phyloP scores from a whole-genome alignment of 2,113 vertebrate genomes.

The Lota lota region DNA sequence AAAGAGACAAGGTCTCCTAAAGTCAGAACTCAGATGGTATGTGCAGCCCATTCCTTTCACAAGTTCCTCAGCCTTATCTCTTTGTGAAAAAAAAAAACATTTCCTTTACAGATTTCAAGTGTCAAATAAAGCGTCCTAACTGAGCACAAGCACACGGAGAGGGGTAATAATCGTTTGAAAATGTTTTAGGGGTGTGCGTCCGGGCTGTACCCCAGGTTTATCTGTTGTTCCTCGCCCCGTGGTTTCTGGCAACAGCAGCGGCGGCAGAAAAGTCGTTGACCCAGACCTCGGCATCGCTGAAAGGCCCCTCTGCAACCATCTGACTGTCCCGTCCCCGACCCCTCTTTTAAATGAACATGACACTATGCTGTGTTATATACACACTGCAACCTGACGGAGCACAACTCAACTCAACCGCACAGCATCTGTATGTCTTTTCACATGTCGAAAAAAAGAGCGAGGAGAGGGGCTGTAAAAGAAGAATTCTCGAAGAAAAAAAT shows the following conservation, averaged over 20 bases:
- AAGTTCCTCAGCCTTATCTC: not conserved
- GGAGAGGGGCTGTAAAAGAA: no score
- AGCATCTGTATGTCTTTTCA: no score
- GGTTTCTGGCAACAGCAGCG: constrained; percentile 39
- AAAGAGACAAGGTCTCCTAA: not conserved
- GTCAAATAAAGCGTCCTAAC: constrained; percentile 41
- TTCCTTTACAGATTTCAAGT: constrained; percentile 16
- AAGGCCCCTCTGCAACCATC: constrained; percentile 58
- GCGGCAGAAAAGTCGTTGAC: no score
- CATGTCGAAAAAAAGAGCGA: no score
- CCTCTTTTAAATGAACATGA: constrained; percentile 35
- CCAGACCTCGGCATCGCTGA: constrained; percentile 32
- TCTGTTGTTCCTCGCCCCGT: constrained; percentile 26
- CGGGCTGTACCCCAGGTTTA: constrained; percentile 21
- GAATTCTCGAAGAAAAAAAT: no score
- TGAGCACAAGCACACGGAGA: constrained; percentile 32
- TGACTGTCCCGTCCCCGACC: constrained; percentile 35
- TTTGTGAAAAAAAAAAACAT: not conserved
- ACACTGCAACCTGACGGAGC: not conserved
- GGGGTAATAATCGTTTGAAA: constrained; percentile 41
- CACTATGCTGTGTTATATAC: constrained; percentile 46
- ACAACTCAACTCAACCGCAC: no score
- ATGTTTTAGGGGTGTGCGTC: constrained; percentile 31
- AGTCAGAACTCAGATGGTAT: not conserved
- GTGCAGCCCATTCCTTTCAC: constrained; percentile 15